Conservation (phyloP, 1,140 invertebrate species). For the Thaumatotibia leucotreta region DNA sequence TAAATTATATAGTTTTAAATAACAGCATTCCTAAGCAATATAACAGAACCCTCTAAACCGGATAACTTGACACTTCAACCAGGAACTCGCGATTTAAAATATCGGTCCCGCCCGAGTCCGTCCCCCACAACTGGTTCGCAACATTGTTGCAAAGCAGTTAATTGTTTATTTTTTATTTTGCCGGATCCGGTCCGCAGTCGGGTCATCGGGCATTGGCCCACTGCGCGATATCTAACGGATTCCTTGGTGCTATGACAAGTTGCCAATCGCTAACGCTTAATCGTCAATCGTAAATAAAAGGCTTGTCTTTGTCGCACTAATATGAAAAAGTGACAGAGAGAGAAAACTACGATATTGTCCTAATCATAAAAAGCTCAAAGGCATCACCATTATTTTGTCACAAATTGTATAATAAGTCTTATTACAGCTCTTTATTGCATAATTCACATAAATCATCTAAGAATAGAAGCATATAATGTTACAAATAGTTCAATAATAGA, state of each 20-base stretch:
- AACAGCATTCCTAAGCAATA: not conserved
- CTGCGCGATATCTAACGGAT: not conserved
- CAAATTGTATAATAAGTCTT: not conserved
- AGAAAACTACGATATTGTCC: no score
- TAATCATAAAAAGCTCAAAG: not conserved
- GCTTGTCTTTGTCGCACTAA: no score
- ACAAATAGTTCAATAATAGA: no score
- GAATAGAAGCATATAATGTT: no score
- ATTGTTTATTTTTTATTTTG: not conserved
- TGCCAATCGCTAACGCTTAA: not conserved
- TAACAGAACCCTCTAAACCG: not conserved
- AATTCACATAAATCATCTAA: no score
- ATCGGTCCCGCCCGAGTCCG: not conserved
- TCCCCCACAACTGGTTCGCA: conserved; percentile 1
- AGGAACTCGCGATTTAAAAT: not conserved
- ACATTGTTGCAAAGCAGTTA: not conserved
- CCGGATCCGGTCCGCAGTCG: not conserved
- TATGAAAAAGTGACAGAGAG: no score
- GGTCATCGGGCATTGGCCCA: not conserved
- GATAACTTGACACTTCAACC: no score
- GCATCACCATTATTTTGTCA: not conserved
- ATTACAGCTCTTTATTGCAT: not conserved
- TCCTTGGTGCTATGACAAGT: not conserved
- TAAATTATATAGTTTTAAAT: no score
- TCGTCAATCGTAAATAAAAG: no score